Evolutionary conservation across 2,797 vertebrate species (phyloP).

Genomic region (Neostethus bicornis): DNA sequence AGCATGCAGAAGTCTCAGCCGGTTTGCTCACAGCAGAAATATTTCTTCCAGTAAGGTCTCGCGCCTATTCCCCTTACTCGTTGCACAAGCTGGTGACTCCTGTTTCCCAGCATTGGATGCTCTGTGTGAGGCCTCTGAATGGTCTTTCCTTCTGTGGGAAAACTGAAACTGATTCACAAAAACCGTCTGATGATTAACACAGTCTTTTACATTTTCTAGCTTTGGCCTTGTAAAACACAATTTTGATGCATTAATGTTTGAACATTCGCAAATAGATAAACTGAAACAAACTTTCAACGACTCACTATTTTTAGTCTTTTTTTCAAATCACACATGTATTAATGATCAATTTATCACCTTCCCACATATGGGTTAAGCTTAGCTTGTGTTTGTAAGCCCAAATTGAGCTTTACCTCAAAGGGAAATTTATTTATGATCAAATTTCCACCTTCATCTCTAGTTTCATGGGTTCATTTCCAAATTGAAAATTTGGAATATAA

Average conservation of each 20-base stretch:
- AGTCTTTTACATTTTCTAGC: neutral
- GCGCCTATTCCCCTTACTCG: constrained; percentile 30
- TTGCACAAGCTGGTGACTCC: constrained; percentile 60
- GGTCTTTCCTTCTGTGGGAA: constrained; percentile 28
- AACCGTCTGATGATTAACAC: neutral
- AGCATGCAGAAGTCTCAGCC: constrained; percentile 23
- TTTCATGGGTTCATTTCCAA: too few relatives aligned
- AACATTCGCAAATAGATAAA: constrained; percentile 2
- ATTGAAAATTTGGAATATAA: too few relatives aligned
- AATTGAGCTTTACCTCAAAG: too few relatives aligned
- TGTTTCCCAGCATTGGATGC: constrained; percentile 72
- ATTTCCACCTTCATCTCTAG: too few relatives aligned
- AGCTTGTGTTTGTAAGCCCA: too few relatives aligned
- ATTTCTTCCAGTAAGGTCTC: constrained; percentile 70
- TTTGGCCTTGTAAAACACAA: neutral
- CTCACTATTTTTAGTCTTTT: too few relatives aligned
- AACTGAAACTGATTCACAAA: constrained; percentile 7
- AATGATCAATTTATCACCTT: too few relatives aligned
- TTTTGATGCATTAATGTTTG: neutral
- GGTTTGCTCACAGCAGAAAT: constrained; percentile 54
- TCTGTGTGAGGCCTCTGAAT: constrained; percentile 59
- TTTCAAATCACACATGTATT: too few relatives aligned
- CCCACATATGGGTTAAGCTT: too few relatives aligned
- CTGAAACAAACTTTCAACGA: neutral
- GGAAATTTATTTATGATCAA: too few relatives aligned